Conservation (phyloP, 2,888 invertebrate species). For the Hanleya hanleyi region DNA sequence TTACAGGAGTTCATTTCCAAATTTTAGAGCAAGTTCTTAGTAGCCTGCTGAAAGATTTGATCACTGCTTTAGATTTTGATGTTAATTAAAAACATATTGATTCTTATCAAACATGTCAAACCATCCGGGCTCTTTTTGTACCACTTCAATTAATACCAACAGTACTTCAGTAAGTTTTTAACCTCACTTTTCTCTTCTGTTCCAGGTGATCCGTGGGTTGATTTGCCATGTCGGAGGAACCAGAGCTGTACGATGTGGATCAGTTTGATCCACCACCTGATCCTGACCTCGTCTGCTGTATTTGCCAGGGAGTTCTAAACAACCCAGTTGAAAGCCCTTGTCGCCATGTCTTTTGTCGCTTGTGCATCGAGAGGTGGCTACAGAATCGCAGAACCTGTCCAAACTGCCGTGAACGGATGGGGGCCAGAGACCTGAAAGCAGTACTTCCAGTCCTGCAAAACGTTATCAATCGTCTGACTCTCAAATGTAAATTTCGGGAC, state of each 20-base stretch:
- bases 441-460: slow-evolving; percentile 65
- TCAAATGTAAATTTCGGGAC: slow-evolving; percentile 50
- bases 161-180: too few species aligned
- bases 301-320: slow-evolving; percentile 66
- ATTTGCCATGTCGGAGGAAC: too few species aligned
- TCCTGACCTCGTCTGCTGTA: slow-evolving; percentile 64
- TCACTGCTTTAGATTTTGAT: too few species aligned
- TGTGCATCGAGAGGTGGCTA: slow-evolving; percentile 62
- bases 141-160: too few species aligned
- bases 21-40: too few species aligned
- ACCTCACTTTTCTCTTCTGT: too few species aligned
- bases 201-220: too few species aligned
- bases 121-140: too few species aligned
- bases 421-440: slow-evolving; percentile 45
- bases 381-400: slow-evolving; percentile 57
- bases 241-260: slow-evolving; percentile 57
- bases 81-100: too few species aligned
- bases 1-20: too few species aligned
- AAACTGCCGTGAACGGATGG: slow-evolving; percentile 53
- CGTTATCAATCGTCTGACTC: slow-evolving; percentile 59
- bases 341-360: slow-evolving; percentile 68
- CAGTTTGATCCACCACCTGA: slow-evolving; percentile 65
- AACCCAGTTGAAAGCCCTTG: slow-evolving; percentile 65
- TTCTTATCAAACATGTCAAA: too few species aligned
- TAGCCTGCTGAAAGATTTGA: too few species aligned